Evolutionary conservation across 1,140 invertebrate genomes (phyloP).

Genomic region (Drosophila repletoides): DNA sequence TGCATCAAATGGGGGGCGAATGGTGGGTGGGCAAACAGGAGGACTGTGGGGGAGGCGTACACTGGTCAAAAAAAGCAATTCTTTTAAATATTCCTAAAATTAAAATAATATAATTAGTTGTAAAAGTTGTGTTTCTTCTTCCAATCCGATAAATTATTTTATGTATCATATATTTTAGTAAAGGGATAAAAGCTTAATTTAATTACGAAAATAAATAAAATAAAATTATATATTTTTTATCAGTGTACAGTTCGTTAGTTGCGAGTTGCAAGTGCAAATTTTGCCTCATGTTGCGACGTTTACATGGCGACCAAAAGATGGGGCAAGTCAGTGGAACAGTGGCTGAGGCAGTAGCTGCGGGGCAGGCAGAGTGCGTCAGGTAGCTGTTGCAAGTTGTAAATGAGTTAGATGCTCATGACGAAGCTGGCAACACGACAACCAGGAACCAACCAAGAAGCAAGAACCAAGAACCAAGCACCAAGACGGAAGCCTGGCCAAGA

Average conservation of each 20-base stretch:
- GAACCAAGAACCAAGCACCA: background rate
- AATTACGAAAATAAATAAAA: no score
- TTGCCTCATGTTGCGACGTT: slow-evolving; percentile 39
- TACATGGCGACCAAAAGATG: slow-evolving; percentile 17
- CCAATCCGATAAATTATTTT: no score
- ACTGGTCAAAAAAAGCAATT: no score
- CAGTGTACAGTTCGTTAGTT: slow-evolving; percentile 65
- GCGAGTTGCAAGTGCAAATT: slow-evolving; percentile 66
- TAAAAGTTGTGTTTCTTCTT: no score
- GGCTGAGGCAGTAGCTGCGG: background rate
- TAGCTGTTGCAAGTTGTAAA: slow-evolving; percentile 43
- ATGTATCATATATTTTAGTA: no score
- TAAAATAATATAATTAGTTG: no score
- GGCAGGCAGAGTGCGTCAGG: slow-evolving; percentile 30
- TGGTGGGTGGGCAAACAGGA: no score
- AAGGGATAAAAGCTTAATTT: no score
- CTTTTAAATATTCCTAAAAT: no score
- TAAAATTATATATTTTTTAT: no score
- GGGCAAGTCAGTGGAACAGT: background rate
- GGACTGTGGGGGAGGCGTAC: no score
- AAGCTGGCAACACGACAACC: slow-evolving; percentile 30
- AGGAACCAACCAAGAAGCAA: slow-evolving; percentile 3
- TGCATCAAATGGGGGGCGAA: background rate
- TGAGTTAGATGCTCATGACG: slow-evolving; percentile 40
- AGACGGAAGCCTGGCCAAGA: slow-evolving; percentile 6